Conservation (phyloP, 2,797 vertebrate species). For the Urocyon cinereoargenteus region DNA sequence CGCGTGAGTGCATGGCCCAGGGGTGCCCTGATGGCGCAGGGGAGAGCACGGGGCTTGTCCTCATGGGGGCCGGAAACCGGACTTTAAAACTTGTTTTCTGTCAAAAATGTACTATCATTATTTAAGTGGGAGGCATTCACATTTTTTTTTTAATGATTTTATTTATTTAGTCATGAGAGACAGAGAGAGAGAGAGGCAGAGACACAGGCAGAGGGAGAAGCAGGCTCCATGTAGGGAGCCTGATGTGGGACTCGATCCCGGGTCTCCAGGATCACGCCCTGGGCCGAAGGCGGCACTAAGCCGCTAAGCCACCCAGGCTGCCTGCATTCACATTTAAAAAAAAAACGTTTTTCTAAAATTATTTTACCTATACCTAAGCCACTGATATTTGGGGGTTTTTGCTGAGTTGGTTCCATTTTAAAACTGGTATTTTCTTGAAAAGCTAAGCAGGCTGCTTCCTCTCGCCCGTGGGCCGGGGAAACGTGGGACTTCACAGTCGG, state of each 20-base stretch:
- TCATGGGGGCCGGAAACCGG: background rate
- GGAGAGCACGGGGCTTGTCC: fast-evolving
- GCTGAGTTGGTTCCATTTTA: background rate
- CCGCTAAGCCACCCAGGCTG: too few species aligned
- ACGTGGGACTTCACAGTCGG: background rate
- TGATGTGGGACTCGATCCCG: too few species aligned
- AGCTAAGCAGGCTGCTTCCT: fast-evolving
- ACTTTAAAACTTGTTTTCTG: background rate
- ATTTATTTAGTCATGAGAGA: too few species aligned
- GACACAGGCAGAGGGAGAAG: too few species aligned
- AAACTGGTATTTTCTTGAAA: background rate
- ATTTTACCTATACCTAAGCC: background rate
- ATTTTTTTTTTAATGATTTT: background rate
- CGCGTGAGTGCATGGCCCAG: too few species aligned
- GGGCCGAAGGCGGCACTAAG: too few species aligned
- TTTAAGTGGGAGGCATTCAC: background rate
- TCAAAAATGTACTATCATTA: background rate
- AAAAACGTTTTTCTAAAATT: background rate
- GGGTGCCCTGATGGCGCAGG: fast-evolving
- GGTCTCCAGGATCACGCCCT: too few species aligned
- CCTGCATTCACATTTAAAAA: background rate
- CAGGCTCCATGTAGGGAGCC: too few species aligned
- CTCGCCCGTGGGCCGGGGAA: too few species aligned
- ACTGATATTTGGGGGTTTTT: background rate
- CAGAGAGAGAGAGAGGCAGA: too few species aligned